Evolutionary conservation across 1,140 invertebrate genomes (phyloP).

Genomic region (Calycopis cecrops): DNA sequence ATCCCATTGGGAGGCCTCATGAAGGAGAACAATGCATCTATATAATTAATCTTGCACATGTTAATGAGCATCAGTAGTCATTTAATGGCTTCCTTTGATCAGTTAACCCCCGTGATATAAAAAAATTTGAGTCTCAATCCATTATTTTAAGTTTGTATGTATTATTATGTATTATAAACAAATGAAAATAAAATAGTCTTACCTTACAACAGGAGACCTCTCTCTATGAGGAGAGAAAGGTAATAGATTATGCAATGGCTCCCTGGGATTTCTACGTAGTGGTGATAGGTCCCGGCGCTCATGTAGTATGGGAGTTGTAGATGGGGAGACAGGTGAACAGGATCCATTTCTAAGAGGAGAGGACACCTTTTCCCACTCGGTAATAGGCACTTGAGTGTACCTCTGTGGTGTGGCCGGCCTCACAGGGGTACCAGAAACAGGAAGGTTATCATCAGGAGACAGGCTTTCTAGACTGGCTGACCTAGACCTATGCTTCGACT

Average conservation of each 20-base stretch:
- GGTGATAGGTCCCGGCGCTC: slow-evolving; percentile 45
- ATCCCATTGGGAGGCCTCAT: too few species aligned
- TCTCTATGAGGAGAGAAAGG: slow-evolving; percentile 53
- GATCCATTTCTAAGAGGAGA: slow-evolving; percentile 70
- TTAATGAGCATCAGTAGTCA: too few species aligned
- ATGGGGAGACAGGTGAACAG: slow-evolving; percentile 77
- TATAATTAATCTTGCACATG: too few species aligned
- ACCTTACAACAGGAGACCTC: slow-evolving; percentile 55
- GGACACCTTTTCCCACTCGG: slow-evolving; percentile 67
- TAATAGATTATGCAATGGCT: slow-evolving; percentile 38
- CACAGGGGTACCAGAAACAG: slow-evolving; percentile 47
- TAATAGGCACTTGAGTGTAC: slow-evolving; percentile 62
- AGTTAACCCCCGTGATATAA: too few species aligned
- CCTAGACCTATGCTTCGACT: slow-evolving; percentile 81
- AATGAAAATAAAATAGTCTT: slow-evolving; percentile 20
- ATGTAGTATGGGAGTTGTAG: slow-evolving; percentile 73
- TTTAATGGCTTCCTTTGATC: too few species aligned
- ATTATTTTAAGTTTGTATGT: too few species aligned
- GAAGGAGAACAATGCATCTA: too few species aligned
- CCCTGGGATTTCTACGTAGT: slow-evolving; percentile 44
- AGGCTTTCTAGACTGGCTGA: slow-evolving; percentile 80
- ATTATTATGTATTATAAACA: not conserved
- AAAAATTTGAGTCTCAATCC: too few species aligned
- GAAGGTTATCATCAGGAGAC: slow-evolving; percentile 75
- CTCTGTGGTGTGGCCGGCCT: slow-evolving; percentile 36